Base-by-base conservation (phyloP, 2,797 vertebrate genomes). In the Lutjanus campechanus region DNA sequence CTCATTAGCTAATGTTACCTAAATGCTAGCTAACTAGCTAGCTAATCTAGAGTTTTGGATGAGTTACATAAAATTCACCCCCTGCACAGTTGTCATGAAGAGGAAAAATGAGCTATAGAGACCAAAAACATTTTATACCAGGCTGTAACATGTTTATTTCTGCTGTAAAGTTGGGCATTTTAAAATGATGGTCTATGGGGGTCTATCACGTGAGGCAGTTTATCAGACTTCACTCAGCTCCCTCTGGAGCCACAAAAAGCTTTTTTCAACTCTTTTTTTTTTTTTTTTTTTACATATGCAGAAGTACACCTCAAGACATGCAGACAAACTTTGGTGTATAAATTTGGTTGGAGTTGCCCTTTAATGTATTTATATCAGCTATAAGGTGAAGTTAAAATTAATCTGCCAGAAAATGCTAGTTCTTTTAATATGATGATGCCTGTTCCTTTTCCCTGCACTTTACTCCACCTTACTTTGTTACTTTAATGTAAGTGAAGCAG, bases 401-500 rank as follows among this genome's bases (percentile, higher is more conserved):
- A 59, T 29, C 29, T 29, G 54, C 19, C 20, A 46, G 19, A 61
- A 20, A 49, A 3, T 15, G 66, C 55, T 40, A 46, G 13, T 47
- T 16, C 17, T 56, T 69, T 55, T 59, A 44, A 20, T 59, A n/a
- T 53, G 29, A 49, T 19, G 16, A 29, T 11, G 47, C 11, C 19
- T 64, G 47, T 65, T n/a, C 41, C 36, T 59, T 59, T 73, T 50
- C 53, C 53, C 46, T 59, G 63, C 13, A 69, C 25, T 44, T 11
- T 36, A 13, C 3, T 46, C 44, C 11, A 20, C 54, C n/a, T 4
- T 40, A 5, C 29, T 29, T 36, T 22, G 5, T n/a, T 61, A 16
- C 41, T 49, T 43, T 53, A 53, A 41, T 72, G n/a, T 9, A 64
- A 16, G 60, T 25, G 15, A 66, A 77, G 55, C 40, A 62, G 36